Base-by-base conservation (phyloP, 2,888 invertebrate species). In the Lasioglossum leucozonium region DNA sequence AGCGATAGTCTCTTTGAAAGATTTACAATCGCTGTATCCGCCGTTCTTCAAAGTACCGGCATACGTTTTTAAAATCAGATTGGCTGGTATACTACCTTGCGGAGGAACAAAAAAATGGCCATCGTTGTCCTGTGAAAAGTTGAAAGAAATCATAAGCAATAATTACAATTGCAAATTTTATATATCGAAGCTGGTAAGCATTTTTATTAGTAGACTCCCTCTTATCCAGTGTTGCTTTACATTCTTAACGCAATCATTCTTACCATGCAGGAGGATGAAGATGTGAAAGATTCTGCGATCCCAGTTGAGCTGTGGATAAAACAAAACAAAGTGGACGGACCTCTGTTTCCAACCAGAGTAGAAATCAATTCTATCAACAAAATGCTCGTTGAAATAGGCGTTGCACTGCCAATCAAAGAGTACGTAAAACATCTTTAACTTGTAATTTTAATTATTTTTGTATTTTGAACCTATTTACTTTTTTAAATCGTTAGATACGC, bases 21-120 rank as follows among this genome's bases (percentile, higher is more conserved):
- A 95, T 72, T 93, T 98, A 30, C 96, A 95, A 75, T 94, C 95
- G 2, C 95, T 97, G 6, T 93, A 95, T 18, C 90, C 95, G 0
- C 94, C 95, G 13, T 97, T 97, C 86, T 92, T 94, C 11, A 93
- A 94, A 0, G 94, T 96, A 0, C 96, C 96, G 0, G 96, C 96
- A 82, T 96, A 96, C 0, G 96, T 96, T 0, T 95, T 97, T 37
- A 96, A 96, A 88, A 97, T 98, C 86, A 97, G 97, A 92, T 93
- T 98, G 75, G 96, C 96, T 2, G 97, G 97, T 34, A 96, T 98
- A 16, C 94, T 95, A 40, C 97, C 98, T 0, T 97, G 97, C 0
- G 97, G 97, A 0, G 97, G 96, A 0, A 95, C 96, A 2, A 88
- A 90, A 0, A 95, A 95, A 40, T 97, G 97, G 97, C 96, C 96